Evolutionary conservation across 2,888 invertebrate species (phyloP).

Genomic region (Aromia moschata): DNA sequence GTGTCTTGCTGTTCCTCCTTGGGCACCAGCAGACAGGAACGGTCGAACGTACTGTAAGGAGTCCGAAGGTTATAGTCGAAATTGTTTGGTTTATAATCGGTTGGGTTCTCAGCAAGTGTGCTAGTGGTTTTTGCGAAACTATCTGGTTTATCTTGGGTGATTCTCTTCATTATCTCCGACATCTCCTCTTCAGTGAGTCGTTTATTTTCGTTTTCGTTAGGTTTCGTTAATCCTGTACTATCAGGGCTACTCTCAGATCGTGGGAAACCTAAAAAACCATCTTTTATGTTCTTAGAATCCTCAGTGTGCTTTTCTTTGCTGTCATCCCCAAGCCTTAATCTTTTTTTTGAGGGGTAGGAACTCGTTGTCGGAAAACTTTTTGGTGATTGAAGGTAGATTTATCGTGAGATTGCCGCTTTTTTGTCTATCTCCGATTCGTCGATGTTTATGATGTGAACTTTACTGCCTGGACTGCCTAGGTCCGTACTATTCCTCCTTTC

Average conservation of each 20-base stretch:
- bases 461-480: slow-evolving; percentile 1
- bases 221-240: neutral
- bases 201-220: slow-evolving; percentile 2
- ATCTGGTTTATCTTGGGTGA: neutral
- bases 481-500: slow-evolving; percentile 3
- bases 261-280: slow-evolving; percentile 21
- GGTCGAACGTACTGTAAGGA: neutral
- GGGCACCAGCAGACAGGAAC: slow-evolving; percentile 1
- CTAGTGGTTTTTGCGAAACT: neutral
- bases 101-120: neutral
- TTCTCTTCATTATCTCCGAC: slow-evolving; percentile 9
- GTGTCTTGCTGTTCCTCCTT: slow-evolving; percentile 10
- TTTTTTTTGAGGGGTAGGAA: slow-evolving; percentile 26
- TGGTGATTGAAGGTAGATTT: slow-evolving; percentile 25
- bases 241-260: neutral
- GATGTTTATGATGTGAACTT: slow-evolving; percentile 21
- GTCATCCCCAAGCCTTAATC: slow-evolving; percentile 12
- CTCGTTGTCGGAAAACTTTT: slow-evolving; percentile 27
- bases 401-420: slow-evolving; percentile 17
- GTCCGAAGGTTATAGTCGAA: slow-evolving; percentile 4
- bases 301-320: neutral
- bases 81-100: neutral
- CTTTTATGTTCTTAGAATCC: slow-evolving; percentile 7
- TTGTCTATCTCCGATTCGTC: slow-evolving; percentile 16
- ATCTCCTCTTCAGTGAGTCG: slow-evolving; percentile 16